phyloP scores from a whole-genome alignment of 2,888 invertebrate species.

The Latheticus oryzae region DNA sequence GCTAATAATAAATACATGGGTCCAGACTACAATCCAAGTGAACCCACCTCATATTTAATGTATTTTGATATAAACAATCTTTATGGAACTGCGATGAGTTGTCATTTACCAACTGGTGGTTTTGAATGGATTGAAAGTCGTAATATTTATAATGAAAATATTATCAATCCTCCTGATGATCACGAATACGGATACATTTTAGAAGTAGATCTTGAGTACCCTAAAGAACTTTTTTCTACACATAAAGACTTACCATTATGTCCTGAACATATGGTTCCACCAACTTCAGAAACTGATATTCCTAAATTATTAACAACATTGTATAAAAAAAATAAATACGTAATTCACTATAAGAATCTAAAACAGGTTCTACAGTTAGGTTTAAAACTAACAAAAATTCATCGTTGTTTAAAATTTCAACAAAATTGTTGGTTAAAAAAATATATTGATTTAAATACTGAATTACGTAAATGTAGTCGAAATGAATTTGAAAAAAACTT shows the following conservation, averaged over 20 bases:
- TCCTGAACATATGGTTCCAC: constrained; percentile 5
- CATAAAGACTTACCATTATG: constrained; percentile 12
- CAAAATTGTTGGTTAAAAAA: constrained; percentile 1
- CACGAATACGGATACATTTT: constrained; percentile 7
- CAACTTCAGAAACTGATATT: not conserved
- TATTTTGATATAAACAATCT: constrained; percentile 11
- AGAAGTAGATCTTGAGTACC: constrained; percentile 11
- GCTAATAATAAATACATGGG: constrained; percentile 17
- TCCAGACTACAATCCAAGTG: constrained; percentile 3
- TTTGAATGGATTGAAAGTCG: constrained; percentile 1
- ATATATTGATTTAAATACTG: constrained; percentile 47
- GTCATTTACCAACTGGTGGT: not conserved
- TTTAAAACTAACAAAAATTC: not conserved
- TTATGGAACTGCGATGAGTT: constrained; percentile 7
- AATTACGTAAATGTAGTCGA: constrained; percentile 46
- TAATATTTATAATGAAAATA: constrained; percentile 3
- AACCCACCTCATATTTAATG: constrained; percentile 5
- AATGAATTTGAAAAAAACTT: constrained; percentile 54
- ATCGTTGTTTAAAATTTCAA: constrained; percentile 28
- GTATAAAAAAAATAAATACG: not conserved
- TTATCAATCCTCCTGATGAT: constrained; percentile 3
- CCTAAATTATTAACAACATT: not conserved
- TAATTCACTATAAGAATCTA: not conserved
- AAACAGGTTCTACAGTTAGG: not conserved
- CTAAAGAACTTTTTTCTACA: not conserved